Percentiles rank a stretch among this genome's conserved stretches.
These are phyloP conservation scores for Drosophila sp. DNA, from an alignment of 1,140 invertebrate species.

Conservation along the genomic window DNA sequence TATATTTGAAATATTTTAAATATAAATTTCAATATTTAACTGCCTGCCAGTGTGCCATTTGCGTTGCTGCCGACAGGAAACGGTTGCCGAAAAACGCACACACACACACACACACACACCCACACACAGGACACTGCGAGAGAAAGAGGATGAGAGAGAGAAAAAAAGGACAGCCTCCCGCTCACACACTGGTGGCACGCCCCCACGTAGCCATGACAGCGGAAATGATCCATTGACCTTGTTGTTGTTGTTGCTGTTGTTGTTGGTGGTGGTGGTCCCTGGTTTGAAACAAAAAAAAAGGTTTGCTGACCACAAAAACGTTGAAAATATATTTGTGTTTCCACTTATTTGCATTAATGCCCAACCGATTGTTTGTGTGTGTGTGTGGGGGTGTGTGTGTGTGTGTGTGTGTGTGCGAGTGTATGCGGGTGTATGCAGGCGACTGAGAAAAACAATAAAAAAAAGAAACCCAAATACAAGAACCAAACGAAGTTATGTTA, in stretches of 20 bases:
- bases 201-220: conserved; percentile 61
- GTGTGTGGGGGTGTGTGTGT: conserved; percentile 25
- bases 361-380: conserved; percentile 55
- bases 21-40: conserved; percentile 81
- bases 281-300: conserved; percentile 52
- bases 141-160: conserved; percentile 1
- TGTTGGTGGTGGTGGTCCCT: conserved; percentile 20
- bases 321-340: conserved; percentile 81
- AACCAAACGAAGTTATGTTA: too few relatives aligned
- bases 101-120: not conserved
- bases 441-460: conserved; percentile 25
- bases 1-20: conserved; percentile 78
- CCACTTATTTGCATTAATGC: conserved; percentile 80
- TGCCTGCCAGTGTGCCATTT: conserved; percentile 41
- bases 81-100: conserved; percentile 42
- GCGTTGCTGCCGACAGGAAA: conserved; percentile 67
- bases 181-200: not conserved
- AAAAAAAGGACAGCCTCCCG: conserved; percentile 41
- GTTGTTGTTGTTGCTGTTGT: conserved; percentile 37
- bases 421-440: not conserved
- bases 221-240: conserved; percentile 78
- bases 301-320: conserved; percentile 74
- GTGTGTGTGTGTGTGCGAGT: conserved; percentile 8
- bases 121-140: conserved; percentile 29
- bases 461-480: not conserved